Evolutionary conservation across 2,888 invertebrate species (phyloP).

Genomic region (Caenorhabditis doughertyi): DNA sequence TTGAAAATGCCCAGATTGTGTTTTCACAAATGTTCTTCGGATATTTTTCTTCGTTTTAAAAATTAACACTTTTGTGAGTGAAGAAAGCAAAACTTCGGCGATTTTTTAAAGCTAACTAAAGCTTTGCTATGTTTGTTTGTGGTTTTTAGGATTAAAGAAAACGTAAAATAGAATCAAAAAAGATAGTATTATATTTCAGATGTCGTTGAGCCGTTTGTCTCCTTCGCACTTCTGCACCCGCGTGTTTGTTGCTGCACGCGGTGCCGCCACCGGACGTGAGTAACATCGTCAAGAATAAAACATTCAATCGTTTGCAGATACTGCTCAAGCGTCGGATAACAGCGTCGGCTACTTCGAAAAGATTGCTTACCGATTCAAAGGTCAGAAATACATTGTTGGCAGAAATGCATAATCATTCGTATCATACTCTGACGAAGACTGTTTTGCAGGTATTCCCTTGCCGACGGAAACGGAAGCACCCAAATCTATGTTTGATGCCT

Average conservation of each 20-base stretch:
- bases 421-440: too few species aligned
- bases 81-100: too few species aligned
- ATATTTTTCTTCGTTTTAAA: too few species aligned
- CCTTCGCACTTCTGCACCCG: constrained; percentile 41
- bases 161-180: too few species aligned
- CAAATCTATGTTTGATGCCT: constrained; percentile 79
- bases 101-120: too few species aligned
- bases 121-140: too few species aligned
- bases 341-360: constrained; percentile 53
- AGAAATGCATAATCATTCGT: too few species aligned
- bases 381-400: constrained; percentile 4
- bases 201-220: constrained; percentile 62
- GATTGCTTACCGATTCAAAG: constrained; percentile 63
- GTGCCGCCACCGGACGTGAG: constrained; percentile 48
- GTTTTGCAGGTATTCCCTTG: constrained; percentile 71
- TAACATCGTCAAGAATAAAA: not conserved
- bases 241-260: constrained; percentile 30
- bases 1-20: too few species aligned
- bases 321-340: constrained; percentile 32
- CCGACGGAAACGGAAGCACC: constrained; percentile 75
- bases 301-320: constrained; percentile 20
- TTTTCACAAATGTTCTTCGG: too few species aligned
- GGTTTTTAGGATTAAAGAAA: too few species aligned
- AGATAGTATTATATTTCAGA: constrained; percentile 24
- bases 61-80: too few species aligned